A percentile compares a stretch with the other conserved stretches of the same genome.
Conservation (phyloP, 2,888 invertebrate species). For the Apodemia hepburni region DNA sequence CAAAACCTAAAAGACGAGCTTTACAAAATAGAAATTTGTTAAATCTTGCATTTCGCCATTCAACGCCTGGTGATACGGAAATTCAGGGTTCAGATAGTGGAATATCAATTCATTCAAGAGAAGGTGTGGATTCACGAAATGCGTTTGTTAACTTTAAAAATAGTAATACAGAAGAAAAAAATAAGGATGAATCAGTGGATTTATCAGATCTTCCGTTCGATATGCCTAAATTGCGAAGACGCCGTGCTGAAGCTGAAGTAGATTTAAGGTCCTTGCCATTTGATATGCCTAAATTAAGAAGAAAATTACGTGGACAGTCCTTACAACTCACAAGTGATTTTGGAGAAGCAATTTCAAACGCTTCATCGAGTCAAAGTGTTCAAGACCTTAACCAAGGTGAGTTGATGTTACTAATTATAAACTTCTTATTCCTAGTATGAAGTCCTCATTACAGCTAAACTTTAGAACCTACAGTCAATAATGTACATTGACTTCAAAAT, state of each 20-base stretch:
- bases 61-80: slow-evolving; percentile 84
- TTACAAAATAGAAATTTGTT: slow-evolving; percentile 89
- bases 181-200: slow-evolving; percentile 81
- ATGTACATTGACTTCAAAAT: too few relatives aligned
- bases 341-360: slow-evolving; percentile 87
- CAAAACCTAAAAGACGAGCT: slow-evolving; percentile 82
- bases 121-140: slow-evolving; percentile 86
- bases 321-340: slow-evolving; percentile 82
- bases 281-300: slow-evolving; percentile 93
- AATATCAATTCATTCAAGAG: slow-evolving; percentile 91
- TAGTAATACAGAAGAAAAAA: slow-evolving; percentile 74
- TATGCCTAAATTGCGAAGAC: slow-evolving; percentile 91
- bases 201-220: slow-evolving; percentile 92
- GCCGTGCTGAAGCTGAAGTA: slow-evolving; percentile 87
- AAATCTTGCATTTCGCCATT: slow-evolving; percentile 83
- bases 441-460: too few relatives aligned
- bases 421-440: too few relatives aligned
- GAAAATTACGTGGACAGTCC: slow-evolving; percentile 84
- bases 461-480: too few relatives aligned
- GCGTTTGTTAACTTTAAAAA: slow-evolving; percentile 82
- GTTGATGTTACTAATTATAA: slow-evolving; percentile 32
- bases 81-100: slow-evolving; percentile 94
- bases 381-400: slow-evolving; percentile 86
- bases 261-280: slow-evolving; percentile 92
- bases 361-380: slow-evolving; percentile 90